A percentile compares a stretch with the other conserved stretches of the same genome.
Evolutionary conservation across 2,888 invertebrate species (phyloP).

Genomic region (Homarus gammarus): DNA sequence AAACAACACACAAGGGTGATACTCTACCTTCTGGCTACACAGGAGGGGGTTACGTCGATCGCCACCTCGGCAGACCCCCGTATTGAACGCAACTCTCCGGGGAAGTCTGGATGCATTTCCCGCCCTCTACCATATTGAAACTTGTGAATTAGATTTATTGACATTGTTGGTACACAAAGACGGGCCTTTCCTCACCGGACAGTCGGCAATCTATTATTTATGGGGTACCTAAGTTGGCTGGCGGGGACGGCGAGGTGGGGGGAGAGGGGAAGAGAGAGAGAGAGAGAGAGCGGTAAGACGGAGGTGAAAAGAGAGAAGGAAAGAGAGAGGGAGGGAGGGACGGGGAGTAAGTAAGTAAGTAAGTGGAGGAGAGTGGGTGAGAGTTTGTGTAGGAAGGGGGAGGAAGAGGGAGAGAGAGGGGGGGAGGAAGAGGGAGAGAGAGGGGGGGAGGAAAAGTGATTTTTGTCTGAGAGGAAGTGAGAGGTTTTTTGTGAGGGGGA

Average conservation of each 20-base stretch:
- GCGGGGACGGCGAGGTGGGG: not conserved
- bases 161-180: slow-evolving; percentile 75
- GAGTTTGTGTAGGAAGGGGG: not conserved
- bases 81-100: slow-evolving; percentile 67
- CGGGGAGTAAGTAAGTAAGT: not conserved
- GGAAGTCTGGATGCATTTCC: slow-evolving; percentile 70
- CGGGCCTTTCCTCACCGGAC: slow-evolving; percentile 66
- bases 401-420: not conserved
- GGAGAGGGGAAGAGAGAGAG: not conserved
- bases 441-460: not conserved
- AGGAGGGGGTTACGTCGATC: slow-evolving; percentile 38
- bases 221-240: slow-evolving; percentile 22
- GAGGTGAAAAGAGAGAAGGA: slow-evolving; percentile 9
- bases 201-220: slow-evolving; percentile 74
- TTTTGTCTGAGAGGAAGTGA: not conserved
- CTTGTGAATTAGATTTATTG: slow-evolving; percentile 75
- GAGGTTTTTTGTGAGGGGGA: not conserved
- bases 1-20: too few species aligned
- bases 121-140: slow-evolving; percentile 72
- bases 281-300: not conserved
- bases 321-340: not conserved
- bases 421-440: not conserved
- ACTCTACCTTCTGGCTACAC: too few species aligned
- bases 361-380: not conserved
- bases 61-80: not conserved